Percentiles rank a stretch among this genome's conserved stretches.
Conservation (phyloP, 2,888 invertebrate species). For the Osedax frankpressi region DNA sequence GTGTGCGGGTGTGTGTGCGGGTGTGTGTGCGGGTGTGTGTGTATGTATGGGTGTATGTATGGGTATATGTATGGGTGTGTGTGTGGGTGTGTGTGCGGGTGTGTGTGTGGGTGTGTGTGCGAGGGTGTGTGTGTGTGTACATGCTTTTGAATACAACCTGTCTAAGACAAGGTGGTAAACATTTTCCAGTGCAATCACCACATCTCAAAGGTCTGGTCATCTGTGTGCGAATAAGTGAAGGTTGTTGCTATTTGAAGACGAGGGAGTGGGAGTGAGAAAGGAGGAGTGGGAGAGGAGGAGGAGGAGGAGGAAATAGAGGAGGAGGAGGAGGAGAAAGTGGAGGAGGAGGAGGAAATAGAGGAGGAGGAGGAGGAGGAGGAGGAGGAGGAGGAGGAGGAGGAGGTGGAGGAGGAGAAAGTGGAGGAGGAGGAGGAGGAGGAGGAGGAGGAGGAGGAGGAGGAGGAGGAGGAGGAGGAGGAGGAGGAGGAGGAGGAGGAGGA, state of each 20-base stretch:
- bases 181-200: no score
- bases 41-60: background rate
- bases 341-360: no score
- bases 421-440: background rate
- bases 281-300: no score
- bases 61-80: background rate
- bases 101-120: background rate
- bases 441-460: background rate
- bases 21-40: background rate
- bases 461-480: background rate
- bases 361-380: no score
- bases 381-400: background rate
- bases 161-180: no score
- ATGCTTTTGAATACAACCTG: no score
- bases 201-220: no score
- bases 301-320: no score
- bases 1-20: background rate
- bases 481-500: background rate
- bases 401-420: background rate
- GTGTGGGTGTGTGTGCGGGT: background rate
- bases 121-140: background rate
- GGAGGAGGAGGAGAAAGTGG: no score
- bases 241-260: no score
- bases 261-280: no score
- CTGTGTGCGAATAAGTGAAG: no score